Percentiles rank a stretch among this genome's conserved stretches.
Evolutionary conservation across 2,888 invertebrate genomes (phyloP).

Genomic region (Cyrtodaria siliqua): DNA sequence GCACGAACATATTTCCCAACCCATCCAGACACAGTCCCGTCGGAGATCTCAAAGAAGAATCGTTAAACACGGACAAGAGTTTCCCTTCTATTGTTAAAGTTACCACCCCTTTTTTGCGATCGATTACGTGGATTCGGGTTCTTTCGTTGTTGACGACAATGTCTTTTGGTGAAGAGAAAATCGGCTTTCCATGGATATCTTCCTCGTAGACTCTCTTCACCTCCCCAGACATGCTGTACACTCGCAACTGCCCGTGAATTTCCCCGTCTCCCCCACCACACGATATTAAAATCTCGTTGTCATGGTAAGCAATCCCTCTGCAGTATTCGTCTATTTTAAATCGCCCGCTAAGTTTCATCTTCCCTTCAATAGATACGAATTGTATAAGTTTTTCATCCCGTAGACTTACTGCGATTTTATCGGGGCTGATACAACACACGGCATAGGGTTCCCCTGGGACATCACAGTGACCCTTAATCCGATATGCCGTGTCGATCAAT

Average conservation of each 20-base stretch:
- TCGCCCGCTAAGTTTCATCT: constrained; percentile 30
- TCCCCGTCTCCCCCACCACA: constrained; percentile 59
- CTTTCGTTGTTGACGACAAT: constrained; percentile 48
- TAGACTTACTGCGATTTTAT: constrained; percentile 37
- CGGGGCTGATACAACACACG: constrained; percentile 32
- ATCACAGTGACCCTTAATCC: constrained; percentile 41
- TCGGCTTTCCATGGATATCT: constrained; percentile 51
- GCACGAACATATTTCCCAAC: constrained; percentile 53
- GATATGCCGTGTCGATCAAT: constrained; percentile 40
- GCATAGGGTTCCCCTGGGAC: constrained; percentile 48
- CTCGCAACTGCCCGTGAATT: constrained; percentile 49
- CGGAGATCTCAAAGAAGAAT: constrained; percentile 35
- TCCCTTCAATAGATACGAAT: constrained; percentile 38
- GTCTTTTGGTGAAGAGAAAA: constrained; percentile 52
- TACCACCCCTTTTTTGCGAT: constrained; percentile 47
- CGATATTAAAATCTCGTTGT: constrained; percentile 47
- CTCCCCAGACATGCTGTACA: constrained; percentile 45
- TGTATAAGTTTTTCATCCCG: constrained; percentile 58
- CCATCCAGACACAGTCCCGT: constrained; percentile 51
- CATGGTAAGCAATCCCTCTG: constrained; percentile 47
- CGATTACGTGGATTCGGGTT: constrained; percentile 45
- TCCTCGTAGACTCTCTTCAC: constrained; percentile 46
- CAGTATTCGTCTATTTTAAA: constrained; percentile 61
- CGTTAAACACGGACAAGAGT: constrained; percentile 42
- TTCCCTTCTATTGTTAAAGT: constrained; percentile 43